Percentiles rank a stretch among this genome's conserved stretches.
Conservation (phyloP, 2,113 vertebrate species). For the Notothenia rossii region DNA sequence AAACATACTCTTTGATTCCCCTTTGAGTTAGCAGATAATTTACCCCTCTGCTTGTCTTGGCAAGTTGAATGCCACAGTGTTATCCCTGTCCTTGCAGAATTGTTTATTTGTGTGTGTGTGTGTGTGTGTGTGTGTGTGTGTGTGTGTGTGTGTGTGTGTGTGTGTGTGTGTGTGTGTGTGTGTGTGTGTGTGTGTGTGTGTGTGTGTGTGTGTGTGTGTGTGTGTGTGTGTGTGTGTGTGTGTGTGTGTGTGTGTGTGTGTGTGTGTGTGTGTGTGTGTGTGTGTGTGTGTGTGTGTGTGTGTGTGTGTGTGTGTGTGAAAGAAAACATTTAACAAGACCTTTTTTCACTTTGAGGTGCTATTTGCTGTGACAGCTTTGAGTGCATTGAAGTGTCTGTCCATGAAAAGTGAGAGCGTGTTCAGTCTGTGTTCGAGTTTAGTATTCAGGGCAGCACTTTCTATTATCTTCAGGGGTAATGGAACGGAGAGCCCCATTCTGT, state of each 20-base stretch:
- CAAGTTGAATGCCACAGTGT: slow-evolving; percentile 28
- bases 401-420: slow-evolving; percentile 33
- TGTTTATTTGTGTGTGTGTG: slow-evolving; percentile 17
- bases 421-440: slow-evolving; percentile 58
- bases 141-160: neutral
- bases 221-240: neutral
- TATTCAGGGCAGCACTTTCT: slow-evolving; percentile 74
- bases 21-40: slow-evolving; percentile 6
- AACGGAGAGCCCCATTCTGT: slow-evolving; percentile 65
- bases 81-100: slow-evolving; percentile 36
- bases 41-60: slow-evolving; percentile 20
- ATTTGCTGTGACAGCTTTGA: slow-evolving; percentile 53
- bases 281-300: neutral
- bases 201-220: neutral
- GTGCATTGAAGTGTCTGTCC: slow-evolving; percentile 50
- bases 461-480: slow-evolving; percentile 76
- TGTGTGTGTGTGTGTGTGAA: neutral
- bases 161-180: neutral
- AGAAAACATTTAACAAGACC: slow-evolving; percentile 42
- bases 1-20: neutral
- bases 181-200: neutral
- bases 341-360: slow-evolving; percentile 37
- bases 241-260: neutral
- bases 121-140: neutral
- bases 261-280: neutral